A percentile compares a stretch with the other conserved stretches of the same genome.
Evolutionary conservation across 1,140 invertebrate genomes (phyloP).

Genomic region (Micrasema longulum): DNA sequence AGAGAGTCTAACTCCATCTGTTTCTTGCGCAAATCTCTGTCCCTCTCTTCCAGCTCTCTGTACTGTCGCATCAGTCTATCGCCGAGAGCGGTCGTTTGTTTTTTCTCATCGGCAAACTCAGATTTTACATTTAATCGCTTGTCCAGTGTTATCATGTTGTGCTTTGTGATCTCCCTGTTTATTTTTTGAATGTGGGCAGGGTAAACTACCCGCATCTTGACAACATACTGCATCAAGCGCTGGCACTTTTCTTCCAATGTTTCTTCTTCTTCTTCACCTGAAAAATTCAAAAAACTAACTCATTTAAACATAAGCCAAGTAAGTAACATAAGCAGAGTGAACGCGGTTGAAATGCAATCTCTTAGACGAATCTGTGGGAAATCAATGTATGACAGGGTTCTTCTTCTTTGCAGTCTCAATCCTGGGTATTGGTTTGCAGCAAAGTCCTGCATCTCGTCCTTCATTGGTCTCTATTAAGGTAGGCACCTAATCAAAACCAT

Average conservation of each 20-base stretch:
- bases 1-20: neutral
- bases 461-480: no score
- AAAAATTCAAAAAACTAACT: slow-evolving; percentile 3
- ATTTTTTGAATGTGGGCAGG: slow-evolving; percentile 23
- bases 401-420: no score
- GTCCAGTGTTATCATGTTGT: slow-evolving; percentile 4
- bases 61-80: neutral
- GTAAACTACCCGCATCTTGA: slow-evolving; percentile 18
- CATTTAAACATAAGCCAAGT: no score
- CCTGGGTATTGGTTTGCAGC: no score
- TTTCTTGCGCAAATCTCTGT: neutral
- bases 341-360: no score
- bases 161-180: slow-evolving; percentile 14
- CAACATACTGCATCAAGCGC: slow-evolving; percentile 26
- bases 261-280: slow-evolving; percentile 18
- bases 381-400: no score
- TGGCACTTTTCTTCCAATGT: slow-evolving; percentile 34
- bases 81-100: neutral
- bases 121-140: slow-evolving; percentile 4
- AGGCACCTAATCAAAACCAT: no score
- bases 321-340: no score
- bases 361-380: no score
- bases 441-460: no score
- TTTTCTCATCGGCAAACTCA: neutral
- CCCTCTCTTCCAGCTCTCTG: slow-evolving; percentile 1